phyloP scores from a whole-genome alignment of 2,113 vertebrate species.

The Menura novaehollandiae region DNA sequence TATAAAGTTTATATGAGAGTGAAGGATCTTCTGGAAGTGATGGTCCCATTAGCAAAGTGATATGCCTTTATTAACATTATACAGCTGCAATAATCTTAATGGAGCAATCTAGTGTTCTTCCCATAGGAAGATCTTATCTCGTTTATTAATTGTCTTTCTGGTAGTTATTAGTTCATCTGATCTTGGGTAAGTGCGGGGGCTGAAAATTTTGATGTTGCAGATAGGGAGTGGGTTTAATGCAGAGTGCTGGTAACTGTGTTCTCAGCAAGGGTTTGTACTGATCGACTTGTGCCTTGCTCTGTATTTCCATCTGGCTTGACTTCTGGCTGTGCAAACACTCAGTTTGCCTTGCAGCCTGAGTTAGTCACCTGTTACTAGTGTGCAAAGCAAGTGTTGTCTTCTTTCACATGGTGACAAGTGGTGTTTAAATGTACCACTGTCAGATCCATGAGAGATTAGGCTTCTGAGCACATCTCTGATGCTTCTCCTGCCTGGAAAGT shows the following conservation, averaged over 20 bases:
- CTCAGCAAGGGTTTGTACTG: not conserved
- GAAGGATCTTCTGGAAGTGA: slow-evolving; percentile 36
- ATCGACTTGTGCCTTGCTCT: accelerated
- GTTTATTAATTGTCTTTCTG: slow-evolving; percentile 61
- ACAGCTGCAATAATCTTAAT: slow-evolving; percentile 55
- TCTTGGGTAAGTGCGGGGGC: not conserved
- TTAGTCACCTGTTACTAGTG: not conserved
- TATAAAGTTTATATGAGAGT: slow-evolving; percentile 17
- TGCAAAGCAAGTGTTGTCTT: not conserved
- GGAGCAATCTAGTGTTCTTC: slow-evolving; percentile 47
- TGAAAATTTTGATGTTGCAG: not conserved
- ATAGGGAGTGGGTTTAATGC: not conserved
- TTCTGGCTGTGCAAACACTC: not conserved
- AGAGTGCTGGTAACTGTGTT: not conserved
- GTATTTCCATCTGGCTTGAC: not conserved
- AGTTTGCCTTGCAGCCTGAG: not conserved
- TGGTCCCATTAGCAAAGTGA: slow-evolving; percentile 15
- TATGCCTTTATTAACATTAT: slow-evolving; percentile 34
- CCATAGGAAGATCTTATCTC: slow-evolving; percentile 57
- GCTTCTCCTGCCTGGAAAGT: not conserved
- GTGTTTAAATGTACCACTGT: not conserved
- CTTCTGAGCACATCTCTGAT: not conserved
- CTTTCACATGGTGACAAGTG: not conserved
- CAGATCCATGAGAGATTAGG: not conserved
- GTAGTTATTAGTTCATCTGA: slow-evolving; percentile 49